Percentiles rank a stretch among this genome's conserved stretches.
Conservation (phyloP, 2,888 invertebrate species). For the Sylvicola cinctus region DNA sequence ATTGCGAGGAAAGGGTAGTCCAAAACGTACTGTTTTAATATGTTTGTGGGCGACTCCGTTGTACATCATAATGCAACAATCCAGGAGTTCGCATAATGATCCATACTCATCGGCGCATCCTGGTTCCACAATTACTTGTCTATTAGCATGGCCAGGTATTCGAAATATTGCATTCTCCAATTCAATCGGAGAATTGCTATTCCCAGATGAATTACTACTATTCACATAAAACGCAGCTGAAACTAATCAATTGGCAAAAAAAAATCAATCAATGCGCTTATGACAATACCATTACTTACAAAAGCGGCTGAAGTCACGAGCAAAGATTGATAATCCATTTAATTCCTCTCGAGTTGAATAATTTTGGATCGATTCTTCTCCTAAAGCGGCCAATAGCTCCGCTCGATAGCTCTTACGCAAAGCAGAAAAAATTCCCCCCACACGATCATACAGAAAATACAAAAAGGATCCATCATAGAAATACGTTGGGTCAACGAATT, state of each 20-base stretch:
- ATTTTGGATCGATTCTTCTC: slow-evolving; percentile 12
- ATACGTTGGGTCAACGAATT: slow-evolving; percentile 16
- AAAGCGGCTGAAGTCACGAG: slow-evolving; percentile 9
- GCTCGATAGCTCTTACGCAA: slow-evolving; percentile 19
- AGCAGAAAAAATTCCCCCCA: slow-evolving; percentile 25
- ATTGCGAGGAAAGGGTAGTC: too few relatives aligned
- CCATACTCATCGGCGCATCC: slow-evolving; percentile 15
- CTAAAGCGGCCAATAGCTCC: slow-evolving; percentile 18
- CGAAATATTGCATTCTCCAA: slow-evolving; percentile 12
- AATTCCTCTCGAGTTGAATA: slow-evolving; percentile 2
- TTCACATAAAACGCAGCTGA: slow-evolving; percentile 17
- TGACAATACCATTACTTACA: slow-evolving; percentile 8
- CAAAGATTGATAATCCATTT: slow-evolving; percentile 5
- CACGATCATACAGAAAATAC: slow-evolving; percentile 23
- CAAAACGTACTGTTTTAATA: slow-evolving; percentile 18
- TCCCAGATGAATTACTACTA: slow-evolving; percentile 17
- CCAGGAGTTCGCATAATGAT: slow-evolving; percentile 20
- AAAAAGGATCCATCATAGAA: slow-evolving; percentile 21
- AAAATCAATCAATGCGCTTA: slow-evolving; percentile 2
- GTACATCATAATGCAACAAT: slow-evolving; percentile 21
- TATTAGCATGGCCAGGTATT: background rate
- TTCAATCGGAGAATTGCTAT: slow-evolving; percentile 13
- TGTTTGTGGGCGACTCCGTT: slow-evolving; percentile 25
- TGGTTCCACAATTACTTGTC: slow-evolving; percentile 7
- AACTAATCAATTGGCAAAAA: slow-evolving; percentile 11